A percentile compares a stretch with the other conserved stretches of the same genome.
phyloP scores from a whole-genome alignment of 2,797 vertebrate species.

The Odontamblyopus rebecca region DNA sequence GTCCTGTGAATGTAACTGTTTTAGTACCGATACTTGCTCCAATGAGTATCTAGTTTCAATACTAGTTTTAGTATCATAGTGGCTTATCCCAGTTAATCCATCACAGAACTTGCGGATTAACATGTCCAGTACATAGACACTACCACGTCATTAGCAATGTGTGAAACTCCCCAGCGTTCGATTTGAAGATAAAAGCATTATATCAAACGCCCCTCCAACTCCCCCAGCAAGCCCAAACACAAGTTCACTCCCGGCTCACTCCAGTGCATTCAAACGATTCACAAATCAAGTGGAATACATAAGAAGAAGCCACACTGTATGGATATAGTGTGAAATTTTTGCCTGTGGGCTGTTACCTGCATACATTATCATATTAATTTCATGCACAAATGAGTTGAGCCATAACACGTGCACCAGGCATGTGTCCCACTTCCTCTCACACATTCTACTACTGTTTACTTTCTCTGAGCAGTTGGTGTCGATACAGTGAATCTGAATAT shows the following conservation, averaged over 20 bases:
- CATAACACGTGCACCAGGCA: constrained; percentile 43
- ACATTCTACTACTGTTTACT: constrained; percentile 25
- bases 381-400: constrained; percentile 14
- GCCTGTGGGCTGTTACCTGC: constrained; percentile 44
- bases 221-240: constrained; percentile 9
- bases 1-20: too few relatives aligned
- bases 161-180: constrained; percentile 28
- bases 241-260: constrained; percentile 5
- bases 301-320: not conserved
- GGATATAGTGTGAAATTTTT: not conserved
- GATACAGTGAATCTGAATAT: not conserved
- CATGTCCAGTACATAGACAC: constrained; percentile 6
- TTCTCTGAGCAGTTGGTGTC: not conserved
- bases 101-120: constrained; percentile 13
- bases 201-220: constrained; percentile 22
- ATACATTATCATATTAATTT: constrained; percentile 62
- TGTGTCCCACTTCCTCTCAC: constrained; percentile 43
- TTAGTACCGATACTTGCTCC: too few relatives aligned
- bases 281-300: not conserved
- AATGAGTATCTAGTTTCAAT: too few relatives aligned
- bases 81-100: constrained; percentile 2
- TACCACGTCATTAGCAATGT: constrained; percentile 27
- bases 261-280: constrained; percentile 12
- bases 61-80: too few relatives aligned
- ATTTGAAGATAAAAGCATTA: constrained; percentile 17